These are phyloP conservation scores for Morinoia aosen DNA, from an alignment of 2,888 invertebrate species.

Conservation along the genomic window DNA sequence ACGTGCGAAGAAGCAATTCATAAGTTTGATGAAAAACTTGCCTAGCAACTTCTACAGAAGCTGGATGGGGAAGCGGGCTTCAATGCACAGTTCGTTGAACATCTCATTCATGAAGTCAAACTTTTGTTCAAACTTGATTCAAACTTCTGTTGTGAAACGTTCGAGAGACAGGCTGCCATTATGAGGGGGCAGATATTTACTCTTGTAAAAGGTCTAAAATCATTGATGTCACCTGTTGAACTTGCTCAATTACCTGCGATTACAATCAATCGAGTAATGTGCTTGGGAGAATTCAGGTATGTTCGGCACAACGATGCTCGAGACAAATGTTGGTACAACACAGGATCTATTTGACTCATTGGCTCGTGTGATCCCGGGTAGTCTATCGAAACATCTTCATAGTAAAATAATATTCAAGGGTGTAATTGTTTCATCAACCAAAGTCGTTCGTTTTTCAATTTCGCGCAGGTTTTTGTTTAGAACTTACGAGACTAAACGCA, in stretches of 20 bases:
- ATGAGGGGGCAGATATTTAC: background rate
- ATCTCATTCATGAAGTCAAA: background rate
- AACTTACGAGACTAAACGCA: background rate
- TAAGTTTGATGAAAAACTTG: background rate
- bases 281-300: background rate
- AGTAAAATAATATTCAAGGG: background rate
- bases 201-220: background rate
- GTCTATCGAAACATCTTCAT: background rate
- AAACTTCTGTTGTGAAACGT: background rate
- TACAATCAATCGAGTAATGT: background rate
- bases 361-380: background rate
- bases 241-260: background rate
- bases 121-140: background rate
- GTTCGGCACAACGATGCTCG: background rate
- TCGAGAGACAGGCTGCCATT: background rate
- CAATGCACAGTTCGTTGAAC: background rate
- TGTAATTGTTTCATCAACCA: background rate
- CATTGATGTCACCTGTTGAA: background rate
- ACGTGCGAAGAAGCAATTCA: background rate
- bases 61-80: background rate
- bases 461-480: background rate
- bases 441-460: background rate
- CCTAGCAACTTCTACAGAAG: background rate
- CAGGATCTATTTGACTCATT: background rate
- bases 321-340: background rate